These are phyloP conservation scores for Archegozetes longisetosus DNA, from an alignment of 1,140 invertebrate species.

Conservation along the genomic window DNA sequence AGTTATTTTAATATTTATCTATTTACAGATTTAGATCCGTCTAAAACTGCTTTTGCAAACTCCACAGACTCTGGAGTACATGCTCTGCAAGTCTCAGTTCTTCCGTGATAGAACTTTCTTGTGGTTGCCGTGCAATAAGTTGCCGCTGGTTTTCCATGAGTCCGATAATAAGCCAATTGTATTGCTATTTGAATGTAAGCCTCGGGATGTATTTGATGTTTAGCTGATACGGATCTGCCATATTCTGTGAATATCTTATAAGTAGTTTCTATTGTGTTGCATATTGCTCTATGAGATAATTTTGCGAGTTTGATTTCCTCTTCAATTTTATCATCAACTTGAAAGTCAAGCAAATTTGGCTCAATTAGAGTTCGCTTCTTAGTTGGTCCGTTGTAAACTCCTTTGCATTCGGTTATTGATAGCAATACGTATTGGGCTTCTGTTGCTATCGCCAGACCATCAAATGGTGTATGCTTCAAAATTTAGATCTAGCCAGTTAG, in stretches of 20 bases:
- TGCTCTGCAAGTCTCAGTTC: conserved; percentile 38
- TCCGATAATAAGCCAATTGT: conserved; percentile 42
- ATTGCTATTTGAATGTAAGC: conserved; percentile 44
- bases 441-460: conserved; percentile 37
- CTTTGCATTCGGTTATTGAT: conserved; percentile 24
- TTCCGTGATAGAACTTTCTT: conserved; percentile 33
- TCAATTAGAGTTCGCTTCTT: conserved; percentile 22
- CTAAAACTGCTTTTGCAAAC: conserved; percentile 29
- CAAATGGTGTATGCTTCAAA: conserved; percentile 36
- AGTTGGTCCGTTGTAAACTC: conserved; percentile 27
- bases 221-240: conserved; percentile 37
- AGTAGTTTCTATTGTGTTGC: conserved; percentile 3
- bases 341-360: conserved; percentile 26
- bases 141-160: conserved; percentile 32
- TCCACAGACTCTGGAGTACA: conserved; percentile 30
- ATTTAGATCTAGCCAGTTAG: too few relatives aligned
- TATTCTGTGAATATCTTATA: conserved; percentile 32
- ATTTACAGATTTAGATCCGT: conserved; percentile 24
- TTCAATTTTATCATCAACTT: conserved; percentile 20
- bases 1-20: background rate
- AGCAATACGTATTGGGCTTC: conserved; percentile 26
- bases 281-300: conserved; percentile 6
- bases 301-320: conserved; percentile 22
- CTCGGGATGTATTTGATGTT: conserved; percentile 39
- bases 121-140: conserved; percentile 37